These are phyloP conservation scores for Hyperopisus bebe DNA, from an alignment of 2,113 vertebrate genomes.

Conservation along the genomic window DNA sequence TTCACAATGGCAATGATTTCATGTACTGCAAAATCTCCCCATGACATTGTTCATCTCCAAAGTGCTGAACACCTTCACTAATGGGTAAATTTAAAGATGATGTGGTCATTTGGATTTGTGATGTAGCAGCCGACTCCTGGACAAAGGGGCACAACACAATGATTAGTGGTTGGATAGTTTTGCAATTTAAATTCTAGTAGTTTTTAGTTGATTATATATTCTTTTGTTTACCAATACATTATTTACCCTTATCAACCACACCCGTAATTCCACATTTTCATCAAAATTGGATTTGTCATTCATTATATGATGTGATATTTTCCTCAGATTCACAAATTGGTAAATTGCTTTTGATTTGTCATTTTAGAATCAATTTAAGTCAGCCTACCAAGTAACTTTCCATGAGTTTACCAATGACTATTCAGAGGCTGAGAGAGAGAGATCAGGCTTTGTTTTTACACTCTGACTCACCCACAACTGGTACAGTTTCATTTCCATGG, in stretches of 20 bases:
- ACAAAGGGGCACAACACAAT: not conserved
- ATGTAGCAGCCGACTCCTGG: not conserved
- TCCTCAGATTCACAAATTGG: not conserved
- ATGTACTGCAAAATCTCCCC: not conserved
- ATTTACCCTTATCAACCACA: not conserved
- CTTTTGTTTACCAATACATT: not conserved
- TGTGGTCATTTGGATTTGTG: not conserved
- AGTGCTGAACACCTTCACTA: not conserved
- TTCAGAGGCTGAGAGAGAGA: not conserved
- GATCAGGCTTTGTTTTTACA: not conserved
- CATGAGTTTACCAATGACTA: not conserved
- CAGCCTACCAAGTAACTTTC: not conserved
- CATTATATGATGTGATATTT: not conserved
- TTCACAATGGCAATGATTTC: not conserved
- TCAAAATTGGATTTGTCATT: not conserved
- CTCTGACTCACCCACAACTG: slow-evolving; percentile 31
- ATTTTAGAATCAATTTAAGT: not conserved
- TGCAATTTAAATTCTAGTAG: not conserved
- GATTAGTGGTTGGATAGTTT: not conserved
- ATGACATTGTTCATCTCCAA: not conserved
- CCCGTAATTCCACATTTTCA: not conserved
- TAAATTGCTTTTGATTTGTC: not conserved
- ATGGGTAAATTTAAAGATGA: not conserved
- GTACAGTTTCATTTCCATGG: slow-evolving; percentile 17
- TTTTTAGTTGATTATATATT: not conserved